Percentiles rank a stretch among this genome's conserved stretches.
Evolutionary conservation across 2,113 vertebrate species (phyloP).

Genomic region (Scatophagus argus): DNA sequence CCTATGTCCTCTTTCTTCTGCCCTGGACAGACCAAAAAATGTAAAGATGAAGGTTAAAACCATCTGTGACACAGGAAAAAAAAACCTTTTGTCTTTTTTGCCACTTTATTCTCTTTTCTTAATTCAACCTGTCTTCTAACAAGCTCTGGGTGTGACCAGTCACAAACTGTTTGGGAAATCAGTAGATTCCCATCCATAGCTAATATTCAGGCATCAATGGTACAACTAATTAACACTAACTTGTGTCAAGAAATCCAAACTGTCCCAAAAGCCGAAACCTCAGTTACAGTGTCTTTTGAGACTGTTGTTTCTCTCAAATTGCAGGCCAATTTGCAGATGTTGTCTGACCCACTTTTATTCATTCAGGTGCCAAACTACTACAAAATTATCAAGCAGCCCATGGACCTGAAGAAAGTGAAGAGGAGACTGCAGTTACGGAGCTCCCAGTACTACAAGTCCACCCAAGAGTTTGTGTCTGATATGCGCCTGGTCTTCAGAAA

Average conservation of each 20-base stretch:
- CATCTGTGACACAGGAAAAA: no score
- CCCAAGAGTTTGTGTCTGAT: constrained; percentile 94
- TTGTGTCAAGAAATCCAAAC: no score
- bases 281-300: no score
- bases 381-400: constrained; percentile 98
- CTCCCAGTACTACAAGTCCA: constrained; percentile 92
- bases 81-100: not conserved
- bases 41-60: no score
- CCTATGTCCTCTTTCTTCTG: not conserved
- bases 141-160: not conserved
- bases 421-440: constrained; percentile 94
- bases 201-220: not conserved
- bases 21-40: no score
- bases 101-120: not conserved
- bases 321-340: not conserved
- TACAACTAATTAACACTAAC: no score
- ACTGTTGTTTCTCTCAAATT: not conserved
- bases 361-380: constrained; percentile 98
- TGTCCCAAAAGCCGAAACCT: not conserved
- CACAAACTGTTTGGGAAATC: not conserved
- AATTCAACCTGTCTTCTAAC: no score
- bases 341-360: constrained; percentile 18
- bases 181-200: not conserved
- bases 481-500: constrained; percentile 97
- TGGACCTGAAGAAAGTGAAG: constrained; percentile 97